A percentile compares a stretch with the other conserved stretches of the same genome.
Evolutionary conservation across 2,113 vertebrate species (phyloP).

Genomic region (Phalacrocorax pelagicus): DNA sequence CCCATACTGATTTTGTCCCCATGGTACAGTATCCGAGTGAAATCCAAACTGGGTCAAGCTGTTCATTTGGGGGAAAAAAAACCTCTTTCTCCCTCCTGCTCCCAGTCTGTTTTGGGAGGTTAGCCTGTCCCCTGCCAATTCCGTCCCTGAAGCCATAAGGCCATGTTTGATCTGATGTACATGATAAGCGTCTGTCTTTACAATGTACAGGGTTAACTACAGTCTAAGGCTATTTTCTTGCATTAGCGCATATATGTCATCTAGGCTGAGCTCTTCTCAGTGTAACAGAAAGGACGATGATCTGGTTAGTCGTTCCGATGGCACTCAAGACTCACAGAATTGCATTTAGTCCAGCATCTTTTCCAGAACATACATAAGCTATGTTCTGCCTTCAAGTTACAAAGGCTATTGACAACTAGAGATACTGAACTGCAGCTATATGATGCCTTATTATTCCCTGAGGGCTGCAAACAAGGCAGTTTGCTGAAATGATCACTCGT

Average conservation of each 20-base stretch:
- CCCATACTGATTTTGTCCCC: neutral
- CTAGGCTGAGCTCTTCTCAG: neutral
- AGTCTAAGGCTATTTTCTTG: neutral
- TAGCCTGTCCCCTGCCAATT: neutral
- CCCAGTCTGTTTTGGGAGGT: neutral
- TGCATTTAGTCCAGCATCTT: neutral
- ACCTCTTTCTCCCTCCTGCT: neutral
- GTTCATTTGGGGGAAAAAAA: neutral
- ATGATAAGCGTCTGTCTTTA: neutral
- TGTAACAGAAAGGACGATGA: neutral
- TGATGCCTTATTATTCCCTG: neutral
- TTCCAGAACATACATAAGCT: neutral
- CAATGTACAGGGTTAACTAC: neutral
- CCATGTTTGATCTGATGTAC: neutral
- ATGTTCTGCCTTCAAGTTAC: neutral
- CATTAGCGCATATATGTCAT: neutral
- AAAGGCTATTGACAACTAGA: neutral
- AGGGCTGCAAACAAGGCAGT: neutral
- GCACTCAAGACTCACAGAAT: accelerated
- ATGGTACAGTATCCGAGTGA: neutral
- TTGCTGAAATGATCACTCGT: neutral
- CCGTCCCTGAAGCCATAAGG: neutral
- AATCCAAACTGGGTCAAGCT: neutral
- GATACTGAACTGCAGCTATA: neutral
- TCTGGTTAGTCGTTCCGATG: neutral